These are phyloP conservation scores for Trypoxylus dichotomus DNA, from an alignment of 1,140 invertebrate species.

Conservation along the genomic window DNA sequence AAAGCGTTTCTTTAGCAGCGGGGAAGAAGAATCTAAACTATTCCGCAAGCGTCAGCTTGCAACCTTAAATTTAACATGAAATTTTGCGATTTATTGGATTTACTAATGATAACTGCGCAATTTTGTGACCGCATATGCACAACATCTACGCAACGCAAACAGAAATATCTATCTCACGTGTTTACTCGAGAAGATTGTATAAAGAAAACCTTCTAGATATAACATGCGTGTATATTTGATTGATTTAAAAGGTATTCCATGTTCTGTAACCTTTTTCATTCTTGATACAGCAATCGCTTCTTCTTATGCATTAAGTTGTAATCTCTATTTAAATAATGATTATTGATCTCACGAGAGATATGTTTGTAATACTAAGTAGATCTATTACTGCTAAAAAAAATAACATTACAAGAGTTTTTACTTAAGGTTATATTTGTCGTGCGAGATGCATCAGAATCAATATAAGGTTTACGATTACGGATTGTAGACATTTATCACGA, in stretches of 20 bases:
- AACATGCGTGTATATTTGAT: not conserved
- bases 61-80: not conserved
- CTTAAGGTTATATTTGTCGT: not conserved
- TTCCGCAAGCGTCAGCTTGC: not conserved
- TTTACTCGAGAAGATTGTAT: not conserved
- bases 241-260: conserved; percentile 21
- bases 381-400: conserved; percentile 8
- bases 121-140: conserved; percentile 1
- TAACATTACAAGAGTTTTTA: conserved; percentile 11
- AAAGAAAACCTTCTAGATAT: not conserved
- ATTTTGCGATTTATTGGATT: not conserved
- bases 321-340: conserved; percentile 17
- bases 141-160: not conserved
- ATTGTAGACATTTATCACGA: too few species aligned
- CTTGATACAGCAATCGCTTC: not conserved
- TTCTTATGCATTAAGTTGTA: not conserved
- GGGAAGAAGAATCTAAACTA: not conserved
- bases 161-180: conserved; percentile 12
- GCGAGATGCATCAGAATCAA: not conserved
- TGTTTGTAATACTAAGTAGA: conserved; percentile 3
- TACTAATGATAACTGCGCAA: conserved; percentile 9
- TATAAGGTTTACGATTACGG: too few species aligned
- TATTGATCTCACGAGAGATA: conserved; percentile 4
- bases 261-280: conserved; percentile 7
- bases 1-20: not conserved